These are phyloP conservation scores for Zapornia atra DNA, from an alignment of 2,113 vertebrate genomes.

Conservation along the genomic window DNA sequence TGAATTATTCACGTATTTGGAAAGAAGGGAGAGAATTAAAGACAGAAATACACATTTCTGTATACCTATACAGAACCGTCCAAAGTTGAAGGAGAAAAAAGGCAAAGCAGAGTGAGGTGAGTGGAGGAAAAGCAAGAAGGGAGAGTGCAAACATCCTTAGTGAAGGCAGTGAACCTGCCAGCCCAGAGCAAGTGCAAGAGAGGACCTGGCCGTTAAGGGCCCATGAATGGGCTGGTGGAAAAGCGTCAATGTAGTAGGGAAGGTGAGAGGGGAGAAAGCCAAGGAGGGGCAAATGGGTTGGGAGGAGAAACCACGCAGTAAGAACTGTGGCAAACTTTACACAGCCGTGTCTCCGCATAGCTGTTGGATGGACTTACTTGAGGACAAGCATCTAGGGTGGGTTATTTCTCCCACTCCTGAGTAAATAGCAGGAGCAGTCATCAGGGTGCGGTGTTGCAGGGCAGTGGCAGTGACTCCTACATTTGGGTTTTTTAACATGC, in stretches of 20 bases:
- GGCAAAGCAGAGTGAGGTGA: not conserved
- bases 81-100: not conserved
- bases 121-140: not conserved
- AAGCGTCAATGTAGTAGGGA: accelerated
- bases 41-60: not conserved
- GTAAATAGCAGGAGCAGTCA: not conserved
- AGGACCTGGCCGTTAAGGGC: not conserved
- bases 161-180: accelerated
- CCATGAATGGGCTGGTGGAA: not conserved
- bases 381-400: not conserved
- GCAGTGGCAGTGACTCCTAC: not conserved
- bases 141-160: not conserved
- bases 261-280: not conserved
- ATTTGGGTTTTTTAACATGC: not conserved
- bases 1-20: not conserved
- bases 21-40: not conserved
- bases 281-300: not conserved
- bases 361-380: not conserved
- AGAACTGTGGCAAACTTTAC: not conserved
- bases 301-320: accelerated
- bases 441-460: not conserved
- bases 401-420: not conserved
- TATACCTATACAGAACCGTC: not conserved
- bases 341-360: not conserved
- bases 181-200: not conserved